Conservation (phyloP, 2,888 invertebrate genomes). For the Ophion obscuratus region DNA sequence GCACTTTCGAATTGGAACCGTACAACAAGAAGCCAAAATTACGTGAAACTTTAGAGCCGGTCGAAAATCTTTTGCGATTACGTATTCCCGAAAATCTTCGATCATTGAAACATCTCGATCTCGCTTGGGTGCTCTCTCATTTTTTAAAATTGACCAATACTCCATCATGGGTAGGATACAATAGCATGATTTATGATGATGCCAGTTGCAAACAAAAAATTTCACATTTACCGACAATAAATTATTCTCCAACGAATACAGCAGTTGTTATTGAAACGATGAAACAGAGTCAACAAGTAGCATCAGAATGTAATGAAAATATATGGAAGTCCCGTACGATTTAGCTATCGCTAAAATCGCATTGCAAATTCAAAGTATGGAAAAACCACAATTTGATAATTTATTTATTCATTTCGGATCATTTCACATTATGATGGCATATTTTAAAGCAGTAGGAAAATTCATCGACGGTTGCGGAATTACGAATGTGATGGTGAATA, state of each 20-base stretch:
- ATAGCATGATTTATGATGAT: slow-evolving; percentile 47
- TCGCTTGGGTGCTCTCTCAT: slow-evolving; percentile 60
- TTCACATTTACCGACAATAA: slow-evolving; percentile 35
- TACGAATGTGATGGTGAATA: not conserved
- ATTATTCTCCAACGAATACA: slow-evolving; percentile 21
- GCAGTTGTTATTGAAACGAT: slow-evolving; percentile 12
- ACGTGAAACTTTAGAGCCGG: slow-evolving; percentile 33
- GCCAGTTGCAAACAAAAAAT: slow-evolving; percentile 32
- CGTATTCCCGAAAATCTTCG: slow-evolving; percentile 46
- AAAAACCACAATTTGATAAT: slow-evolving; percentile 13
- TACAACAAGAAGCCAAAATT: slow-evolving; percentile 59
- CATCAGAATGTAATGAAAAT: slow-evolving; percentile 23
- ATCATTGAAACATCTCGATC: slow-evolving; percentile 48
- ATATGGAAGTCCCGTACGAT: slow-evolving; percentile 14
- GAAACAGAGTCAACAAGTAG: slow-evolving; percentile 22
- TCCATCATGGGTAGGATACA: slow-evolving; percentile 66
- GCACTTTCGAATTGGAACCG: slow-evolving; percentile 58
- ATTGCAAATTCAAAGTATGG: not conserved
- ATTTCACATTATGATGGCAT: slow-evolving; percentile 9
- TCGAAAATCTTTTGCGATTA: slow-evolving; percentile 21
- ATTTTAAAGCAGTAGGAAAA: slow-evolving; percentile 9
- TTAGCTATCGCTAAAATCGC: slow-evolving; percentile 4
- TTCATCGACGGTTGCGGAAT: not conserved
- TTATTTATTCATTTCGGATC: slow-evolving; percentile 12
- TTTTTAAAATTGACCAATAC: slow-evolving; percentile 43